Conservation (phyloP, 1,140 invertebrate genomes). For the Proctacanthus coquilletti region DNA sequence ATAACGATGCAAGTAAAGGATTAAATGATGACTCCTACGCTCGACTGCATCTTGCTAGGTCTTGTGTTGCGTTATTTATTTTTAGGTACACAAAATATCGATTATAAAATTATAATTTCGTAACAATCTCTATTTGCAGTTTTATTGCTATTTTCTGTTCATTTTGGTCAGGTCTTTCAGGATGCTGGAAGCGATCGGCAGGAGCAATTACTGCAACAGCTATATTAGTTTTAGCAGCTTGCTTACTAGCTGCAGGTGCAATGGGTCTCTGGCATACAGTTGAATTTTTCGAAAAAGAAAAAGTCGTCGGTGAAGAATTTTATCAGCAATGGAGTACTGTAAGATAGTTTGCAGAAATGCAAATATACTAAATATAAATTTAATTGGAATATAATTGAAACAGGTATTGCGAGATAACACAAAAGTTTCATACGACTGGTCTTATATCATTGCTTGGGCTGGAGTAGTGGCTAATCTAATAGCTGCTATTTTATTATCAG, state of each 20-base stretch:
- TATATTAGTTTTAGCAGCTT: constrained; percentile 74
- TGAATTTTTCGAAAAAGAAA: constrained; percentile 89
- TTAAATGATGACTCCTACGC: constrained; percentile 24
- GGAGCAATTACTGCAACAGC: constrained; percentile 87
- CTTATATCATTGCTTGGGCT: constrained; percentile 89
- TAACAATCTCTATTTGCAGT: constrained; percentile 16
- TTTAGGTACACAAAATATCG: constrained; percentile 11
- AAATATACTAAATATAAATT: too few species aligned
- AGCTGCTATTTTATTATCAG: constrained; percentile 80
- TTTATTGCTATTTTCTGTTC: constrained; percentile 82
- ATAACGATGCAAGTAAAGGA: constrained; percentile 24
- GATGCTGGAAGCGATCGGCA: constrained; percentile 83
- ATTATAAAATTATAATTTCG: neutral
- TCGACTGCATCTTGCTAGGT: constrained; percentile 74
- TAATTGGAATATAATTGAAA: too few species aligned
- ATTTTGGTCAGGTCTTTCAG: constrained; percentile 76
- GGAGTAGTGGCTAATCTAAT: constrained; percentile 76
- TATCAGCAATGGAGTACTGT: constrained; percentile 86
- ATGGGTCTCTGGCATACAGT: constrained; percentile 93
- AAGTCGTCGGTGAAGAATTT: constrained; percentile 75
- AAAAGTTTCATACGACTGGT: constrained; percentile 84
- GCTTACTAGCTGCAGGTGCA: constrained; percentile 71
- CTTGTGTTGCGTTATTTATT: constrained; percentile 82
- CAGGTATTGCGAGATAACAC: constrained; percentile 77
- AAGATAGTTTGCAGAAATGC: constrained; percentile 32